Conservation (phyloP, 2,113 vertebrate genomes). For the Amphiprion ocellaris region DNA sequence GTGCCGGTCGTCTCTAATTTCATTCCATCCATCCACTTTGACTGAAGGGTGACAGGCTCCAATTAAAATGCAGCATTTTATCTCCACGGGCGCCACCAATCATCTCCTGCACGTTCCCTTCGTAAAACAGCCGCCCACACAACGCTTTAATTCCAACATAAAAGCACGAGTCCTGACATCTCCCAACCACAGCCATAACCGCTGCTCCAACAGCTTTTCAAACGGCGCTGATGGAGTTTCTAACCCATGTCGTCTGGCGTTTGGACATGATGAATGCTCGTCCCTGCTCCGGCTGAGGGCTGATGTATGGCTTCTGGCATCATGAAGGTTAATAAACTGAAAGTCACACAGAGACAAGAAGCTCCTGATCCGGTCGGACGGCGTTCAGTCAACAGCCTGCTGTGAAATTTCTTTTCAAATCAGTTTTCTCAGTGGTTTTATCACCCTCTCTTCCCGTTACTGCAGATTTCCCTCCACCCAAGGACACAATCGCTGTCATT, state of each 20-base stretch:
- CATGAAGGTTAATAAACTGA: slow-evolving; percentile 45
- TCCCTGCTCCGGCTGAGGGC: not conserved
- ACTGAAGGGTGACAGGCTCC: slow-evolving; percentile 23
- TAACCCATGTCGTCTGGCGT: slow-evolving; percentile 35
- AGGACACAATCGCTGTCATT: slow-evolving; percentile 12
- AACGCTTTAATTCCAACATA: slow-evolving; percentile 47
- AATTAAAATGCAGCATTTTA: slow-evolving; percentile 48
- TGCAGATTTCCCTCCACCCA: not conserved
- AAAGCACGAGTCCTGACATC: slow-evolving; percentile 27
- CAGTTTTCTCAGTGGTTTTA: not conserved
- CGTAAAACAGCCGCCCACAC: slow-evolving; percentile 13
- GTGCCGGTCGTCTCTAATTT: not conserved
- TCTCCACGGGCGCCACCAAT: slow-evolving; percentile 10
- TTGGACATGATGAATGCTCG: slow-evolving; percentile 46
- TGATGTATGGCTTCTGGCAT: slow-evolving; percentile 47
- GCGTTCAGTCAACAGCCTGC: slow-evolving; percentile 1
- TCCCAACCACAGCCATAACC: slow-evolving; percentile 4
- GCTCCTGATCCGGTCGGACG: not conserved
- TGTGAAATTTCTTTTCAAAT: not conserved
- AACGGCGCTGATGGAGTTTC: slow-evolving; percentile 31
- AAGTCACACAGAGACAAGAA: slow-evolving; percentile 20
- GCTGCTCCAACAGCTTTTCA: slow-evolving; percentile 33
- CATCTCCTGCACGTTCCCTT: slow-evolving; percentile 14
- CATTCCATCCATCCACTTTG: not conserved
- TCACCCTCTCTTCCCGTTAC: not conserved